Percentiles rank a stretch among this genome's conserved stretches.
These are phyloP conservation scores for Caiman crocodilus DNA, from an alignment of 2,797 vertebrate species.

Conservation along the genomic window DNA sequence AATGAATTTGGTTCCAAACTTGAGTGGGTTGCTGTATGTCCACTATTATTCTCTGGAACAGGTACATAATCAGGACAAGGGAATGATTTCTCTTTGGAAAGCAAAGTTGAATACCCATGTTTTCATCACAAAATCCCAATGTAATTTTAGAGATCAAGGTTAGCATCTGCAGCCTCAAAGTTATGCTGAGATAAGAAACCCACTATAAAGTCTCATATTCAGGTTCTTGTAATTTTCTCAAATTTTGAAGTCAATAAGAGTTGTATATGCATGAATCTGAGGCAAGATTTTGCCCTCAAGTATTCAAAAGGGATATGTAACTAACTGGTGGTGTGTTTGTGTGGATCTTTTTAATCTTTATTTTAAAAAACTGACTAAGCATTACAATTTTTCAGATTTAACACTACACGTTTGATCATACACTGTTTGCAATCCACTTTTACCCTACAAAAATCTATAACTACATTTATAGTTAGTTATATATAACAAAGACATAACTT, in stretches of 20 bases:
- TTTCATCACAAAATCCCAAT: neutral
- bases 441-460: neutral
- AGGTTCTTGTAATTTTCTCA: neutral
- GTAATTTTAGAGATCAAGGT: neutral
- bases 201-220: neutral
- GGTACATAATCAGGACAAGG: neutral
- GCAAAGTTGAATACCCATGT: neutral
- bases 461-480: too few relatives aligned
- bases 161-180: neutral
- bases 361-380: neutral
- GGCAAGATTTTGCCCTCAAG: neutral
- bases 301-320: neutral
- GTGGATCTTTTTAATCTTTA: neutral
- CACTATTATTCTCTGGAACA: neutral
- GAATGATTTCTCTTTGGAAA: neutral
- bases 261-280: neutral
- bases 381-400: neutral
- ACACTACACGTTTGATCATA: neutral
- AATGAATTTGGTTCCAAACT: neutral
- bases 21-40: neutral
- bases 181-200: neutral
- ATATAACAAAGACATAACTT: neutral
- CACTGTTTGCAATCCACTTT: neutral
- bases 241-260: neutral
- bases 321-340: neutral